Evolutionary conservation across 2,888 invertebrate species (phyloP).

Genomic region (Endotricha flammealis): DNA sequence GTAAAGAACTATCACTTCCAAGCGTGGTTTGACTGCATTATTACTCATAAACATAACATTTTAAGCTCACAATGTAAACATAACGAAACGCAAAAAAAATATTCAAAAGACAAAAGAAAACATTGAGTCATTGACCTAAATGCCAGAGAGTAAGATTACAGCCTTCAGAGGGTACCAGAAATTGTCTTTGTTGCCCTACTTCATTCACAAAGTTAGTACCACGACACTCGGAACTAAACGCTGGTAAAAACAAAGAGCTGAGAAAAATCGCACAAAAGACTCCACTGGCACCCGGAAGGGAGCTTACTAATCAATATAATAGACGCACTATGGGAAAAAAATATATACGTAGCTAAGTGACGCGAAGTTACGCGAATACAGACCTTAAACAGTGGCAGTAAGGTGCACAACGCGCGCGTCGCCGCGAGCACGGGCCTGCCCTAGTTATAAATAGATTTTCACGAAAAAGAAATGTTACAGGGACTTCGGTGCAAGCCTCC

Average conservation of each 20-base stretch:
- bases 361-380: constrained; percentile 21
- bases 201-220: constrained; percentile 27
- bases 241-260: constrained; percentile 60
- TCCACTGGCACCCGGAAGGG: constrained; percentile 54
- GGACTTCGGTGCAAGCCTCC: constrained; percentile 72
- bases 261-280: constrained; percentile 64
- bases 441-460: constrained; percentile 79
- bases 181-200: background rate
- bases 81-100: background rate
- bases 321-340: constrained; percentile 75
- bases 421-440: constrained; percentile 52
- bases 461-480: constrained; percentile 79
- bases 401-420: constrained; percentile 30
- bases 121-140: constrained; percentile 8
- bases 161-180: background rate
- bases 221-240: constrained; percentile 24
- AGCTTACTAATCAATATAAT: constrained; percentile 77
- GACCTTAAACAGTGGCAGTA: constrained; percentile 30
- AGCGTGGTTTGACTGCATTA: too few relatives aligned
- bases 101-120: constrained; percentile 2
- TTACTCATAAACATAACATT: too few relatives aligned
- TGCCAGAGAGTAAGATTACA: background rate
- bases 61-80: too few relatives aligned
- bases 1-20: too few relatives aligned
- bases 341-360: constrained; percentile 56